Evolutionary conservation across 1,140 invertebrate genomes (phyloP).

Genomic region (Patella vulgata): DNA sequence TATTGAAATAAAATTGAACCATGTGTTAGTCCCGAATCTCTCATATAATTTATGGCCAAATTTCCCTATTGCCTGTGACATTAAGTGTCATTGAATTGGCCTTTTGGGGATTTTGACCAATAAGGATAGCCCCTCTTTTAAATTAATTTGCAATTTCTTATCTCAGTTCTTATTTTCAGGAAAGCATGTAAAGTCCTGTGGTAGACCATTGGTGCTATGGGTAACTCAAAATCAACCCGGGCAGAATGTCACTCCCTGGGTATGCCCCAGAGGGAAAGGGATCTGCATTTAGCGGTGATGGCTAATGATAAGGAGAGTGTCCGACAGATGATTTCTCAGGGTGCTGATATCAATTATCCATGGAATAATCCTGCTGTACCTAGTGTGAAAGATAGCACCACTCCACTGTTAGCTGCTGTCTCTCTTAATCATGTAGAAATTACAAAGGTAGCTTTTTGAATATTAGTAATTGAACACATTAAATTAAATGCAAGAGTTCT

Average conservation of each 20-base stretch:
- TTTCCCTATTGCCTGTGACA: too few species aligned
- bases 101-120: too few species aligned
- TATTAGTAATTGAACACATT: too few species aligned
- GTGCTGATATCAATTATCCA: constrained; percentile 64
- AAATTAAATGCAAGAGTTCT: too few species aligned
- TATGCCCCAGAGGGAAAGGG: constrained; percentile 60
- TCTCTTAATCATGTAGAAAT: constrained; percentile 65
- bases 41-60: too few species aligned
- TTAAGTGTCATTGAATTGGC: too few species aligned
- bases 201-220: constrained; percentile 50
- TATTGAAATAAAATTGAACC: too few species aligned
- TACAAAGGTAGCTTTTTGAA: constrained; percentile 53
- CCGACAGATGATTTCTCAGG: constrained; percentile 41
- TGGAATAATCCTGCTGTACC: constrained; percentile 63
- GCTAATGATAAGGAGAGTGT: constrained; percentile 59
- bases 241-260: constrained; percentile 51
- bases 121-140: too few species aligned
- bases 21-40: too few species aligned
- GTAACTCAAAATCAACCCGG: constrained; percentile 61
- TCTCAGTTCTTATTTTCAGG: too few species aligned
- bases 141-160: too few species aligned
- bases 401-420: constrained; percentile 62
- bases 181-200: too few species aligned
- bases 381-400: constrained; percentile 64
- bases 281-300: constrained; percentile 64